Evolutionary conservation across 2,113 vertebrate genomes (phyloP).

Genomic region (Bubo blakistoni): DNA sequence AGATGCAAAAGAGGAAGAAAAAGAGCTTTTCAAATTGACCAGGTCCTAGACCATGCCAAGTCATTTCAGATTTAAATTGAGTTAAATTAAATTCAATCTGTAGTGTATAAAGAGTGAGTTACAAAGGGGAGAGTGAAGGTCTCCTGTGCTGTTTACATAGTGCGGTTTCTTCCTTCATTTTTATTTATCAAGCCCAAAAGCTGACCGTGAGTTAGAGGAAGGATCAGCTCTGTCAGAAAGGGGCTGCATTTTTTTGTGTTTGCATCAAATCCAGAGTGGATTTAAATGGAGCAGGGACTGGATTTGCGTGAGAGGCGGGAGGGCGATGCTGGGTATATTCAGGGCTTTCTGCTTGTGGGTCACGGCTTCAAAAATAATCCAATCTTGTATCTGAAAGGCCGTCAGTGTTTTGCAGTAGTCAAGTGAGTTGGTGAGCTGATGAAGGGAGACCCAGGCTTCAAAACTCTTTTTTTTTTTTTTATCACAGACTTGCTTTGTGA

Average conservation of each 20-base stretch:
- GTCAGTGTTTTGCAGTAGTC: rapidly evolving
- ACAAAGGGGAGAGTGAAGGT: not conserved
- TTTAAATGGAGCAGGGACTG: not conserved
- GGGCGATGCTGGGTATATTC: no score
- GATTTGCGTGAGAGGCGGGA: not conserved
- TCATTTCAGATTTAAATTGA: not conserved
- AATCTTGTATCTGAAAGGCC: rapidly evolving
- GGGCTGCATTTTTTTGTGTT: not conserved
- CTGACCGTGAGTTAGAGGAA: not conserved
- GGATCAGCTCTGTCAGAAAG: not conserved
- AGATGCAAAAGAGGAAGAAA: not conserved
- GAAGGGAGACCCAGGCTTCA: not conserved
- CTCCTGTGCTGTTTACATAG: rapidly evolving
- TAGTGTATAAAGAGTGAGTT: not conserved
- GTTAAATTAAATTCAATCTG: not conserved
- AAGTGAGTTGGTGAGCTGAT: not conserved
- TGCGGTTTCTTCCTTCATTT: not conserved
- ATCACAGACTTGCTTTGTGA: not conserved
- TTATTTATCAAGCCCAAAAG: not conserved
- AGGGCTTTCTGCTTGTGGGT: not conserved
- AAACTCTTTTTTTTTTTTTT: not conserved
- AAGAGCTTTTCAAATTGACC: not conserved
- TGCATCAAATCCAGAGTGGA: not conserved
- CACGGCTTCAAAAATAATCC: not conserved
- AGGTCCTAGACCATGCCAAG: not conserved